These are phyloP conservation scores for Cryptocheilus praepositus DNA, from an alignment of 2,888 invertebrate genomes.

Conservation along the genomic window DNA sequence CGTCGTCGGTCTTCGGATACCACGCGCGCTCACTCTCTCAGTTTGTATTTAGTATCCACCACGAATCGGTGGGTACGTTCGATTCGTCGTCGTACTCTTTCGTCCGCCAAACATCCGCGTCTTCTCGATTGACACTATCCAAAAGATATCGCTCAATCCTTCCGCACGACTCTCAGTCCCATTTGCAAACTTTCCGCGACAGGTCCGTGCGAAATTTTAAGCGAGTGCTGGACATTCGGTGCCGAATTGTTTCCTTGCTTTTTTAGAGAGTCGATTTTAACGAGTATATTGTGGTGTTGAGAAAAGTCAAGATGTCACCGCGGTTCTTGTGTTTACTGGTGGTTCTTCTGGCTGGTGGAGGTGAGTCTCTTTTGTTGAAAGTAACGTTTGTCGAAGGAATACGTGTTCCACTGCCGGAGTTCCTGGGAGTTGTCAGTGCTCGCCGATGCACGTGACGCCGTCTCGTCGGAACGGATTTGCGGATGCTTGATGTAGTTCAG, in stretches of 20 bases:
- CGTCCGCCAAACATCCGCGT: constrained; percentile 29
- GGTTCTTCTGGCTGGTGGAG: constrained; percentile 42
- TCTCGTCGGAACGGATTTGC: background rate
- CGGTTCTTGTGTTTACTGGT: constrained; percentile 47
- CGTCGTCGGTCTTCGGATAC: constrained; percentile 58
- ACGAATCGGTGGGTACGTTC: constrained; percentile 49
- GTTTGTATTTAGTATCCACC: constrained; percentile 62
- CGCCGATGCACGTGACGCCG: constrained; percentile 2
- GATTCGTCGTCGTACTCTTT: no score
- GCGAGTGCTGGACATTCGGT: no score
- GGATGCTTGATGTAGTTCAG: no score
- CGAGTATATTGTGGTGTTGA: background rate
- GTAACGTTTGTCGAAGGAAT: no score
- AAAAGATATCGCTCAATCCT: no score
- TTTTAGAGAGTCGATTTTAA: background rate
- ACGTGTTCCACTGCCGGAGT: no score
- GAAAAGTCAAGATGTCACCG: constrained; percentile 39
- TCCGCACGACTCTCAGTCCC: no score
- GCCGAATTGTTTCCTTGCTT: background rate
- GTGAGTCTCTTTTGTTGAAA: constrained; percentile 33
- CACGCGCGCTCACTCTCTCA: constrained; percentile 59
- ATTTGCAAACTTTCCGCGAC: constrained; percentile 1
- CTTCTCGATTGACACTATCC: background rate
- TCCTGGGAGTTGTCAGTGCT: no score
- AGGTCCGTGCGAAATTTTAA: background rate